Evolutionary conservation across 2,113 vertebrate species (phyloP).

Genomic region (Alexandromys fortis): DNA sequence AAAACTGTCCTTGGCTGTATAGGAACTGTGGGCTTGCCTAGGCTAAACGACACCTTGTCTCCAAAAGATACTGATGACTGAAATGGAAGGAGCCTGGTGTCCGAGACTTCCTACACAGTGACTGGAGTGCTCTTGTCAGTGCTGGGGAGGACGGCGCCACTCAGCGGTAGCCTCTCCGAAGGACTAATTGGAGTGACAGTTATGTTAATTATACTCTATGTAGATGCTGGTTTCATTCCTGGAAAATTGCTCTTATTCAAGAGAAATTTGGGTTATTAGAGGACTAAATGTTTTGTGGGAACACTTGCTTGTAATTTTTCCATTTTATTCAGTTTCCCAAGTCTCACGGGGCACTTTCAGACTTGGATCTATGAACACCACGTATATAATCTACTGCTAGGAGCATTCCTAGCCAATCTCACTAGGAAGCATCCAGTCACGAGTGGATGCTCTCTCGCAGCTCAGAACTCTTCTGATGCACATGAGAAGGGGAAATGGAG

Average conservation of each 20-base stretch:
- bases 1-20: neutral
- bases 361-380: slow-evolving; percentile 6
- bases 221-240: slow-evolving; percentile 26
- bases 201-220: slow-evolving; percentile 53
- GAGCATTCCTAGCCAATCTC: neutral
- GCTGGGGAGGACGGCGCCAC: neutral
- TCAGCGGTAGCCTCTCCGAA: neutral
- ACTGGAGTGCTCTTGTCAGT: slow-evolving; percentile 32
- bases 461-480: slow-evolving; percentile 33
- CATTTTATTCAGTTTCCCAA: slow-evolving; percentile 35
- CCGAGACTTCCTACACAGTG: neutral
- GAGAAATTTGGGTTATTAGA: slow-evolving; percentile 40
- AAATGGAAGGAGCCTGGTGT: neutral
- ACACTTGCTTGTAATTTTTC: slow-evolving; percentile 36
- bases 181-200: slow-evolving; percentile 10
- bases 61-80: neutral
- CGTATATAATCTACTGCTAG: neutral
- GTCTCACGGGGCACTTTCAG: slow-evolving; percentile 26
- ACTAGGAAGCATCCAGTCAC: neutral
- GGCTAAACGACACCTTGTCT: neutral
- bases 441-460: neutral
- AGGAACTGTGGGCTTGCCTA: neutral
- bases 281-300: neutral
- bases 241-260: slow-evolving; percentile 49
- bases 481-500: neutral